Evolutionary conservation across 2,888 invertebrate genomes (phyloP), one percentile per base, ranked within the genome.

Genomic region (Lasioglossum leucozonium): DNA sequence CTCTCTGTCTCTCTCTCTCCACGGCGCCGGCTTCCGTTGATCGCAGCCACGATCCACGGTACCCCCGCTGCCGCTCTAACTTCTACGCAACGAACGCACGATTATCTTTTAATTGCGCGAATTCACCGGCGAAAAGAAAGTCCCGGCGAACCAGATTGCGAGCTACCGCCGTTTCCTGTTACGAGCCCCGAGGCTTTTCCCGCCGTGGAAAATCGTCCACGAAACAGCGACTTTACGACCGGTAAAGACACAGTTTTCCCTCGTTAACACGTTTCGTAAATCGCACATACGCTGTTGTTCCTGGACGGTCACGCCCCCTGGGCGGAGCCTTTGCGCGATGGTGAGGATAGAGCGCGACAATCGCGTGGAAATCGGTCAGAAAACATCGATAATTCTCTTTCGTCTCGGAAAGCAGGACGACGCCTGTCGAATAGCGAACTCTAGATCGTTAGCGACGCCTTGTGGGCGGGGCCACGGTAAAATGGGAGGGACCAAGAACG

Each of bases 11-110:
- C 55, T 0, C n/a, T n/a, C n/a, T 11, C 81, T 34, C 87, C n/a
- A n/a, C n/a, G n/a, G n/a, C 47, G 30, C 67, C 72, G 77, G 85
- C 79, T 88, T 88, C 88, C 88, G 87, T 78, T 85, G 83, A 87
- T 87, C 69, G 76, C 81, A 18, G 51, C 76, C 51, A 18, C 80
- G 85, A 85, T 73, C 72, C 34, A 71, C 74, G 62, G 47, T n/a
- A n/a, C 11, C 55, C n/a, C n/a, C n/a, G n/a, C n/a, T n/a, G n/a
- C n/a, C 55, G n/a, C 55, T 16, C 44, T 47, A 72, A 76, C 76
- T 73, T 82, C 55, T 65, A 55, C 13, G 82, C 77, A 75, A 71
- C 77, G 22, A 47, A 42, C 78, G 62, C 26, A 51, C 58, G 69
- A 78, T 73, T 79, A 79, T 75, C 69, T 69, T 78, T 67, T 76